Evolutionary conservation across 1,140 invertebrate species (phyloP), one percentile per base, ranked within the genome.

Genomic region (Araneus ventricosus): DNA sequence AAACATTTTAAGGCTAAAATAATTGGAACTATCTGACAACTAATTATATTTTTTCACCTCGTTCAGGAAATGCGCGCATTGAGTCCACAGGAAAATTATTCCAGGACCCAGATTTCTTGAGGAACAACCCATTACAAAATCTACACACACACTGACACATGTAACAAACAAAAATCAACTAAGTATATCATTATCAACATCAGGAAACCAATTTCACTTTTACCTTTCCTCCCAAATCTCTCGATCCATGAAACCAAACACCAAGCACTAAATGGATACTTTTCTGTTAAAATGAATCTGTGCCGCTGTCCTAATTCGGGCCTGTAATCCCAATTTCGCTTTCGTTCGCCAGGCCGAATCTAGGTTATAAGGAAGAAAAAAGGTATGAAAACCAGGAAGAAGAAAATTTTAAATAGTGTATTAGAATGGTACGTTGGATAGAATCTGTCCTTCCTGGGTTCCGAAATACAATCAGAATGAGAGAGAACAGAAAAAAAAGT

Each of bases 351-450:
- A 22, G 30, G 27, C n/a, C 70, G 37, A 86, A 88, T 67, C 37
- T 88, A 27, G 87, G 87, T 45, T 88, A 88, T 52, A 10, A 88
- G 87, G 87, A 88, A 88, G 87, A 88, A 75, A 88, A 52, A 70
- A 39, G 37, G 79, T 79, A 57, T 37, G 39, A 90, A 90, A 90
- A 90, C 88, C 70, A 90, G 88, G 88, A 90, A 90, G 88, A 90
- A 79, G 70, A 57, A 79, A 27, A 57, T 27, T 84, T 24, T 30
- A 84, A 84, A 41, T 57, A 52, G 82, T 84, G 82, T 52, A 41
- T 80, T 52, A 84, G 45, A 57, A 39, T 63, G 85, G 85, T 52
- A 70, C 82, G 82, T 52, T 67, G 27, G 63, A n/a, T 67, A 27
- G 63, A 27, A 27, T 84, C 82, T 84, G 63, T 41, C 63, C 87